Conservation (phyloP, 2,888 invertebrate genomes). For the Orchesella flavescens region DNA sequence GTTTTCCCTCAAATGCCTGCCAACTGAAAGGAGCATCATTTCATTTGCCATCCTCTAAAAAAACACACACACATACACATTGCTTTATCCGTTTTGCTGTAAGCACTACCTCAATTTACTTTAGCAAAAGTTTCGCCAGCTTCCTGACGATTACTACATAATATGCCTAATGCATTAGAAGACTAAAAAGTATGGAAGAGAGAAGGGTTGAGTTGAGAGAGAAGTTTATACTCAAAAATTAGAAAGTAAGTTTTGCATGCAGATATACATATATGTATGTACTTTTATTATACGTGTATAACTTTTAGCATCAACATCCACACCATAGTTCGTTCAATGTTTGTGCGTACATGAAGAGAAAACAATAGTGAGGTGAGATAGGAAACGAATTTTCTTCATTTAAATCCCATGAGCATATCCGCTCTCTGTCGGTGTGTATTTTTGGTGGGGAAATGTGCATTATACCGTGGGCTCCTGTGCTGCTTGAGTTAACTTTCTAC, state of each 20-base stretch:
- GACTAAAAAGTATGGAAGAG: too few relatives aligned
- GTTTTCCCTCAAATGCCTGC: not conserved
- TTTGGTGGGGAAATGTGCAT: not conserved
- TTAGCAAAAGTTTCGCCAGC: not conserved
- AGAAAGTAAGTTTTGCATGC: not conserved
- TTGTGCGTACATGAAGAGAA: not conserved
- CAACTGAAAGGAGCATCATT: slow-evolving; percentile 7
- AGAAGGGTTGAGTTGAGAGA: too few relatives aligned
- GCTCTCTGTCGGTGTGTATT: not conserved
- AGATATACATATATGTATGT: not conserved
- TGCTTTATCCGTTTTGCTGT: not conserved
- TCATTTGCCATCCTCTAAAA: not conserved
- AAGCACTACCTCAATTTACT: slow-evolving; percentile 9
- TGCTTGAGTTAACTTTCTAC: not conserved
- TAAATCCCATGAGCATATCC: slow-evolving; percentile 42
- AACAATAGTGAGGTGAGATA: slow-evolving; percentile 12
- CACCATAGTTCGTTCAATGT: not conserved
- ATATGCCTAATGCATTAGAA: too few relatives aligned
- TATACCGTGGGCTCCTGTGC: not conserved
- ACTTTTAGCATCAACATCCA: too few relatives aligned
- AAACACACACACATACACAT: not conserved
- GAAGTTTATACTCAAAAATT: not conserved
- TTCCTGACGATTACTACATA: too few relatives aligned
- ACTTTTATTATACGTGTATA: too few relatives aligned
- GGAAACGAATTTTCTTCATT: slow-evolving; percentile 37